These are phyloP conservation scores for Eupristina koningsbergeri DNA, from an alignment of 1,140 invertebrate species.

Conservation along the genomic window DNA sequence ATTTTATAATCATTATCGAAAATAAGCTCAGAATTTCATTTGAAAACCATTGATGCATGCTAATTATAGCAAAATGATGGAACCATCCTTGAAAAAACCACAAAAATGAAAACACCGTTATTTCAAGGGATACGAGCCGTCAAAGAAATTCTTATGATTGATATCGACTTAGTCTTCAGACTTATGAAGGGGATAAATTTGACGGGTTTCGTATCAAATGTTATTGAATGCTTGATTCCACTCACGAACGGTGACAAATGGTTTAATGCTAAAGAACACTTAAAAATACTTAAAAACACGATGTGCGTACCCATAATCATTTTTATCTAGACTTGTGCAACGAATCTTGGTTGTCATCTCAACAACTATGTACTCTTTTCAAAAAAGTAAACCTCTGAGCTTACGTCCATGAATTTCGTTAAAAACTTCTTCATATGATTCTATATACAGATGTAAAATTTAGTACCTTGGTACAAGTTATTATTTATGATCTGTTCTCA, in stretches of 20 bases:
- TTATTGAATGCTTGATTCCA: neutral
- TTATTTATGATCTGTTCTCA: neutral
- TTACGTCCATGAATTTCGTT: too few species aligned
- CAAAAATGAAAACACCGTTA: neutral
- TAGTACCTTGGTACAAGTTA: neutral
- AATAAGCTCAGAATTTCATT: too few species aligned
- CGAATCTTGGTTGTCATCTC: too few species aligned
- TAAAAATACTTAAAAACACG: neutral
- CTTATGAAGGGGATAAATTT: neutral
- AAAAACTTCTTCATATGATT: neutral
- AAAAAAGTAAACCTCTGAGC: too few species aligned
- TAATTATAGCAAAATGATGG: too few species aligned
- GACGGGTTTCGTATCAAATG: neutral
- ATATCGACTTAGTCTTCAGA: neutral
- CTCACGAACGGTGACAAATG: neutral
- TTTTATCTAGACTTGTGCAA: conserved; percentile 6
- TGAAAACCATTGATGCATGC: too few species aligned
- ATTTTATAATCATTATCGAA: too few species aligned
- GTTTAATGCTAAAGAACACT: neutral
- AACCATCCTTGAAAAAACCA: too few species aligned
- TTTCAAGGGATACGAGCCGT: neutral
- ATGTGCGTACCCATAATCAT: conserved; percentile 9
- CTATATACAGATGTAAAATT: neutral
- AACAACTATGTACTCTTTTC: too few species aligned
- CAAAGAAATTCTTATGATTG: neutral